Evolutionary conservation across 2,113 vertebrate species (phyloP), one percentile per base, ranked within the genome.

Genomic region (Mixornis gularis): DNA sequence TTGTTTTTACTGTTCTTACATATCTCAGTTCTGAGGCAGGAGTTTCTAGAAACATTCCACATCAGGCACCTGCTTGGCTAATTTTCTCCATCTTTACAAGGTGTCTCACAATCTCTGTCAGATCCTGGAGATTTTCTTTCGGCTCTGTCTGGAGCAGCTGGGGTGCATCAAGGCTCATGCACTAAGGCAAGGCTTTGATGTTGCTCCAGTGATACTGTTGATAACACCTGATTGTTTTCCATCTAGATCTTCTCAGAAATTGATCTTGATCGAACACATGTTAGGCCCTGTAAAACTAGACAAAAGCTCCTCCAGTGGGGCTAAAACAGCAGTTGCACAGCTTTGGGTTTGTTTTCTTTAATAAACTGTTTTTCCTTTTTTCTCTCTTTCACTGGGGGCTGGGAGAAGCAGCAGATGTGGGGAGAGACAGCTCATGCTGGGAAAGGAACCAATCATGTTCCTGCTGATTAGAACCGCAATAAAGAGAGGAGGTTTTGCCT

Each of bases 191-290:
- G 51, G 68, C 89, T 96, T 92, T 92, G 93, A 93, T 93, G 64
- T 78, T 90, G 70, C 55, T 95, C 89, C 92, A 91, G 48, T 85
- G 92, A 92, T 92, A 58, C 56, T 79, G 30, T 93, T 95, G 85
- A 95, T 87, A 95, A 82, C 81, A 90, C 77, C 69, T 89, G 87
- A 96, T 93, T 58, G 58, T 89, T 95, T 96, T 96, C 83, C 91
- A 58, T 95, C 78, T 96, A 44, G 86, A 72, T 68, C n/a, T 87
- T 74, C 48, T 78, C 79, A 94, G 87, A 91, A 90, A 96, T 95
- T 92, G 73, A 56, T 93, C 41, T 91, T 95, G 95, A 96, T 94
- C 2, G 17, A 85, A 95, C 79, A 68, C n/a, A 90, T 95, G 93
- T 94, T 88, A 51, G 66, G 32, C 26, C 24, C 92, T 85, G 85